Percentiles rank a stretch among this genome's conserved stretches.
phyloP scores from a whole-genome alignment of 2,797 vertebrate genomes.

The Cheirogaleus major region DNA sequence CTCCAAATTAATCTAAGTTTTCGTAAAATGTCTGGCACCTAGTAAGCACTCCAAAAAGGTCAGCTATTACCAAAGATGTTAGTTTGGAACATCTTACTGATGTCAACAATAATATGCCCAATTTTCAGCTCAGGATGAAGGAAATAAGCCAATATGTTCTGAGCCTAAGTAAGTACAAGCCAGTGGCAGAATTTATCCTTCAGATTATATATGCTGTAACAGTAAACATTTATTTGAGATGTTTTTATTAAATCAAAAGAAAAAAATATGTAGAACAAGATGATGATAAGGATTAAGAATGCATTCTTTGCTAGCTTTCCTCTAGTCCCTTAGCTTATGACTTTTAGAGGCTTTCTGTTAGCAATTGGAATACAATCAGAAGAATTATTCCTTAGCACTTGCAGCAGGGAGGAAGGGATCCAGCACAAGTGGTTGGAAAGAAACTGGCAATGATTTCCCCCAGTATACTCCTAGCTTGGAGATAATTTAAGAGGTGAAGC shows the following conservation, averaged over 20 bases:
- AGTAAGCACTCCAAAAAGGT: background rate
- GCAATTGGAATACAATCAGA: background rate
- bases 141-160: background rate
- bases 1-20: background rate
- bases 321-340: background rate
- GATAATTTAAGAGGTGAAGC: conserved; percentile 1
- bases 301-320: background rate
- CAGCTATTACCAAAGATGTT: background rate
- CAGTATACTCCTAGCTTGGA: background rate
- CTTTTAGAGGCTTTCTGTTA: background rate
- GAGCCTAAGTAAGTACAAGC: background rate
- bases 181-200: conserved; percentile 1
- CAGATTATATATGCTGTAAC: background rate
- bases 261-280: background rate
- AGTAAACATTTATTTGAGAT: background rate
- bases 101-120: background rate
- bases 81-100: background rate
- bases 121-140: background rate
- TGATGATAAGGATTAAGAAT: background rate
- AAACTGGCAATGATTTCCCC: background rate
- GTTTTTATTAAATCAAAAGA: background rate
- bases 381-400: background rate
- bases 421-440: background rate
- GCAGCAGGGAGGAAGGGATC: background rate
- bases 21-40: background rate